phyloP scores from a whole-genome alignment of 2,113 vertebrate genomes.

The Thalassarche chlororhynchos region DNA sequence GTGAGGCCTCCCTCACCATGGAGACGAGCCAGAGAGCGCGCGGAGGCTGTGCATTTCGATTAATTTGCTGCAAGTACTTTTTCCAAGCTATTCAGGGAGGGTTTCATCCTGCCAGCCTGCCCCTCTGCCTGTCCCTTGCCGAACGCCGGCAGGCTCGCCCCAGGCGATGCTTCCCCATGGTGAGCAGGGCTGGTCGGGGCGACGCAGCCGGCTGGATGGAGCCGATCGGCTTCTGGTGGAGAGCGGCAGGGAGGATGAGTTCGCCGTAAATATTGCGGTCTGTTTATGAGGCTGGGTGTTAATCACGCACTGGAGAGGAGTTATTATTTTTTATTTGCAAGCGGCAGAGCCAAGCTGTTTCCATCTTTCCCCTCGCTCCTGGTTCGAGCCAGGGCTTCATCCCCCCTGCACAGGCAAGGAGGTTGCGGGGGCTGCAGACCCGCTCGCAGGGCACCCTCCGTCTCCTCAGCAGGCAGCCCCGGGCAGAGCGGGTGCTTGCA shows the following conservation, averaged over 20 bases:
- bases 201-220: not conserved
- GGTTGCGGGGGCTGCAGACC: fast-evolving
- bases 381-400: not conserved
- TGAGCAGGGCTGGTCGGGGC: fast-evolving
- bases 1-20: slow-evolving; percentile 33
- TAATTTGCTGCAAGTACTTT: not conserved
- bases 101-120: not conserved
- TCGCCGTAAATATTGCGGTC: not conserved
- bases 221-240: not conserved
- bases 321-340: not conserved
- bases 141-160: fast-evolving
- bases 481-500: no score
- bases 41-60: not conserved
- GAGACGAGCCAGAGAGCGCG: not conserved
- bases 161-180: not conserved
- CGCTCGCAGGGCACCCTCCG: fast-evolving
- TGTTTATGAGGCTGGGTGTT: not conserved
- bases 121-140: not conserved
- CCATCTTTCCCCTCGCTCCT: not conserved
- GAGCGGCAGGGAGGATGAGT: not conserved
- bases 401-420: not conserved
- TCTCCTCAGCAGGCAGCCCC: not conserved
- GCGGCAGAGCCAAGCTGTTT: not conserved
- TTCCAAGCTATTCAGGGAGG: not conserved
- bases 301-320: not conserved